phyloP scores from a whole-genome alignment of 2,888 invertebrate genomes.

The Myopa testacea region DNA sequence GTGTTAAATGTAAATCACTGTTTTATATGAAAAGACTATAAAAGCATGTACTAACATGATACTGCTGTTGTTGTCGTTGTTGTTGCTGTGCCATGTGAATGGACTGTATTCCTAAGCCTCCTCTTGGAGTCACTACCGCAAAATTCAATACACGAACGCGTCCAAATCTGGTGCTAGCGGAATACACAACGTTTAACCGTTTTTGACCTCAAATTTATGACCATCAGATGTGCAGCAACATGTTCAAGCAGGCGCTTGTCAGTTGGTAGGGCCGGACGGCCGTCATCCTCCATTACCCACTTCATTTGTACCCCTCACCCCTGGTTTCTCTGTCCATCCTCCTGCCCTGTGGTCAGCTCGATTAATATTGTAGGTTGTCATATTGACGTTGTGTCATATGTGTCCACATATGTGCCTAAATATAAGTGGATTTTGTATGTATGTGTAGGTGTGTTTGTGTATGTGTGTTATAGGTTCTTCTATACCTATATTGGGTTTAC shows the following conservation, averaged over 20 bases:
- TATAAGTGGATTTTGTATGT: neutral
- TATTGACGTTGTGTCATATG: conserved; percentile 32
- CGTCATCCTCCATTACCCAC: neutral
- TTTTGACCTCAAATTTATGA: conserved; percentile 41
- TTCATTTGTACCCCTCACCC: neutral
- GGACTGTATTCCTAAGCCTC: neutral
- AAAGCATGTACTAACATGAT: conserved; percentile 42
- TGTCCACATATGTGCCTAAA: conserved; percentile 6
- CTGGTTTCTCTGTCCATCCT: neutral
- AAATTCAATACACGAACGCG: conserved; percentile 30
- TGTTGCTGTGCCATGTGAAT: conserved; percentile 9
- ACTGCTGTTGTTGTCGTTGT: conserved; percentile 19
- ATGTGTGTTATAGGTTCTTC: neutral
- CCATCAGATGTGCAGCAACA: conserved; percentile 33
- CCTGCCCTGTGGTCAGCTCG: conserved; percentile 31
- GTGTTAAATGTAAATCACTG: conserved; percentile 60
- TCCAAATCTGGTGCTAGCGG: conserved; percentile 24
- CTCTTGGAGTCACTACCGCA: neutral
- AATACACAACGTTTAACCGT: conserved; percentile 28
- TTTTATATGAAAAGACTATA: conserved; percentile 55
- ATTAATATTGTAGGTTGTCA: conserved; percentile 16
- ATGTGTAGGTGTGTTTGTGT: neutral
- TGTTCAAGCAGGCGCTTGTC: too few species aligned
- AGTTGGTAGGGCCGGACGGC: neutral
- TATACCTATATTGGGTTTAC: neutral